Evolutionary conservation across 1,140 invertebrate genomes (phyloP), one percentile per base, ranked within the genome.

Genomic region (Drosophila ogumai): DNA sequence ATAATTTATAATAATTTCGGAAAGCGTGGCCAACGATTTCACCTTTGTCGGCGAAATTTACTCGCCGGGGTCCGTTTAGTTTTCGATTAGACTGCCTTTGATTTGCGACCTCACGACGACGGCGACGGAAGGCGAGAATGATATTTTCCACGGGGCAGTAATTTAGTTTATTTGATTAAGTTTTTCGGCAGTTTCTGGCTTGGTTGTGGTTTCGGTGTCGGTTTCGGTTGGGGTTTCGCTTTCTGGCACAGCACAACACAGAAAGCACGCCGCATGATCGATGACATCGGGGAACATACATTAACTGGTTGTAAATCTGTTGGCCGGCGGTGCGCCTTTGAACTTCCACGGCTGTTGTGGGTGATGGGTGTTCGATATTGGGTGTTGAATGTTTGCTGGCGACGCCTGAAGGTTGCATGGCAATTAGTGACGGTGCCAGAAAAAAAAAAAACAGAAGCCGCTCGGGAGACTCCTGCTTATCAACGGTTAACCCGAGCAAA

Each of bases 301-400:
- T 88, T 88, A 88, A 85, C 85, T 87, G 85, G 85, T 90, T 88
- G 72, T 88, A 88, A 88, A 88, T 88, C 85, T 88, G 84, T 75
- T 88, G 60, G 73, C 57, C 54, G 74, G 81, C 81, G 74, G 65
- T 44, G 19, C n/a, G 15, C 61, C 57, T 90, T 88, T 88, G 85
- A 88, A 75, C 63, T 82, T 34, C 46, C 19, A 12, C 38, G 28
- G 17, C 52, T 9, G 43, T 34, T 28, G 65, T 34, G 66, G 66
- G 25, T 17, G 32, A 57, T 52, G 40, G 76, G 71, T 57, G 52
- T 36, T 59, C 43, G 32, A 13, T 36, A 40, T 32, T 15, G 41
- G 36, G 52, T 46, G 55, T 58, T 43, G 36, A 54, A 54, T 22
- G 56, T 73, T 59, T 67, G 47, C 50, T 38, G 75, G 79, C 73